Conservation (phyloP, 2,888 invertebrate species). For the Falcaria lacertinaria region DNA sequence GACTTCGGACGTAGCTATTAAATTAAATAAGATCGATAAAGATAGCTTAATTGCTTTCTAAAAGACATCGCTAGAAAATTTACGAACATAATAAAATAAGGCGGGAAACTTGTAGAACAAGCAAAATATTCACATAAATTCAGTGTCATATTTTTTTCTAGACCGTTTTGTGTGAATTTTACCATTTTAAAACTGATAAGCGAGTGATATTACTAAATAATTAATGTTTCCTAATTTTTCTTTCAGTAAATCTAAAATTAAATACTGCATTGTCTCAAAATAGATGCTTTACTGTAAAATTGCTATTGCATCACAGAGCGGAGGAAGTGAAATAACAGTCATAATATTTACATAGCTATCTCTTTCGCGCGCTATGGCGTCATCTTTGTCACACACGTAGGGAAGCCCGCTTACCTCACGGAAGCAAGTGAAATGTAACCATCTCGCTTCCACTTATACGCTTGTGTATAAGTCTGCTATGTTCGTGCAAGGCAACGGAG, state of each 20-base stretch:
- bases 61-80: no score
- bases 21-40: no score
- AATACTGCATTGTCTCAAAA: conserved; percentile 67
- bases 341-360: conserved; percentile 76
- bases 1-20: no score
- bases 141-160: no score
- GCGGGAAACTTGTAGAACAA: not conserved
- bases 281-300: conserved; percentile 66
- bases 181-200: no score
- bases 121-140: no score
- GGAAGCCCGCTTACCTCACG: conserved; percentile 42
- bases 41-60: no score
- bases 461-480: conserved; percentile 42
- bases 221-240: conserved; percentile 15
- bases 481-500: conserved; percentile 75
- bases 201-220: no score
- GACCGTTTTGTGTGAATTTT: no score
- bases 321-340: conserved; percentile 78
- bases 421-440: conserved; percentile 35
- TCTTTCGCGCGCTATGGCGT: conserved; percentile 49
- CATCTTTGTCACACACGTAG: conserved; percentile 60
- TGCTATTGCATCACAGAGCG: conserved; percentile 75
- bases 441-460: conserved; percentile 38
- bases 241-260: conserved; percentile 44
- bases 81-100: no score